Evolutionary conservation across 2,888 invertebrate genomes (phyloP).

Genomic region (Yponomeuta cagnagella): DNA sequence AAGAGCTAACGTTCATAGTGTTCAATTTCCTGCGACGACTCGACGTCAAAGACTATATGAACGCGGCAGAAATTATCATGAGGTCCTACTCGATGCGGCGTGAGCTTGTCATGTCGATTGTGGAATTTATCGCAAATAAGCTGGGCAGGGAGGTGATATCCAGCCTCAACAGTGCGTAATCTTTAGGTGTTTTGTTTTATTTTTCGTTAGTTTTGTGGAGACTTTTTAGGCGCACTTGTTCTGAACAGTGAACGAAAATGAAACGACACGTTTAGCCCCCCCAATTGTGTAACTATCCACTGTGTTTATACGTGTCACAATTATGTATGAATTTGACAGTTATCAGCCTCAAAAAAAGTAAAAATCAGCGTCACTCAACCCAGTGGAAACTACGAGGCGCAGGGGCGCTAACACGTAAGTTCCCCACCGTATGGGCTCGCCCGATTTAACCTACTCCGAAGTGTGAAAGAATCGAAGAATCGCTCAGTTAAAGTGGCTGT

Average conservation of each 20-base stretch:
- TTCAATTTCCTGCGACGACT: slow-evolving; percentile 49
- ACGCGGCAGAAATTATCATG: slow-evolving; percentile 48
- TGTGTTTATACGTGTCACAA: too few relatives aligned
- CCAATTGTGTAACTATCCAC: too few relatives aligned
- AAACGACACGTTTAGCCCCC: background rate
- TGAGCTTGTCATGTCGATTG: slow-evolving; percentile 48
- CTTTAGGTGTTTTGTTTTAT: background rate
- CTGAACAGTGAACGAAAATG: background rate
- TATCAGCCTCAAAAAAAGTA: too few relatives aligned
- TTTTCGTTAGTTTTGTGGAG: background rate
- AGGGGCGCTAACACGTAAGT: too few relatives aligned
- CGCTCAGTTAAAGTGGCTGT: too few relatives aligned
- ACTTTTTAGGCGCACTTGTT: background rate
- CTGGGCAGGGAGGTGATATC: slow-evolving; percentile 47
- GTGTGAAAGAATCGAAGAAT: too few relatives aligned
- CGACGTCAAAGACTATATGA: slow-evolving; percentile 41
- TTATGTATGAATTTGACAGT: too few relatives aligned
- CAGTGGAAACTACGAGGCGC: too few relatives aligned
- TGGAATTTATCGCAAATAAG: slow-evolving; percentile 51
- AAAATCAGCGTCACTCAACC: too few relatives aligned
- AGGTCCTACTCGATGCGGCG: slow-evolving; percentile 36
- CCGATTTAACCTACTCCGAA: too few relatives aligned
- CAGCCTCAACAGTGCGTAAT: slow-evolving; percentile 36
- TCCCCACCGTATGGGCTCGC: too few relatives aligned
- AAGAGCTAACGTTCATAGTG: slow-evolving; percentile 49